Evolutionary conservation across 2,113 vertebrate species (phyloP).

Genomic region (Sinocyclocheilus rhinocerous): DNA sequence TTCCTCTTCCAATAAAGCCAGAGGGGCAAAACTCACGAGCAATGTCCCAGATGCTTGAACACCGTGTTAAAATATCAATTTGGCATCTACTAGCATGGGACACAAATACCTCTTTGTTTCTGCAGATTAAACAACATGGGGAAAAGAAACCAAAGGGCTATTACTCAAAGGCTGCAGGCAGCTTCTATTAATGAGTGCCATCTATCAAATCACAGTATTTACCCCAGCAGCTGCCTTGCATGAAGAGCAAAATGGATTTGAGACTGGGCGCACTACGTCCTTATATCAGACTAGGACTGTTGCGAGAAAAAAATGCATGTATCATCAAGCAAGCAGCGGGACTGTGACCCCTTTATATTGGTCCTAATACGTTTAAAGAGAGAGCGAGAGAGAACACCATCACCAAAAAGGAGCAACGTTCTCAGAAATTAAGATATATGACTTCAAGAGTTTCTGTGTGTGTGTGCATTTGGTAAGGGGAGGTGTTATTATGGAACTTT

Average conservation of each 20-base stretch:
- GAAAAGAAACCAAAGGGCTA: conserved; percentile 55
- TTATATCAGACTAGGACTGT: conserved; percentile 23
- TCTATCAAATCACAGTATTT: conserved; percentile 54
- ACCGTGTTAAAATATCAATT: conserved; percentile 54
- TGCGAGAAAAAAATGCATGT: not conserved
- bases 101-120: conserved; percentile 53
- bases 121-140: conserved; percentile 62
- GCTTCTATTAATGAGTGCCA: conserved; percentile 58
- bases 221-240: conserved; percentile 32
- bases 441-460: not conserved
- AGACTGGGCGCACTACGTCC: not conserved
- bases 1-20: conserved; percentile 41
- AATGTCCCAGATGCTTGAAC: not conserved
- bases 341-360: not conserved
- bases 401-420: not conserved
- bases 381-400: not conserved
- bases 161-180: conserved; percentile 57
- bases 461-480: not conserved
- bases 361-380: not conserved
- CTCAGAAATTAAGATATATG: not conserved
- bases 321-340: conserved; percentile 3
- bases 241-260: conserved; percentile 43
- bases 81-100: conserved; percentile 57
- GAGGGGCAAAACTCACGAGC: not conserved
- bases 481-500: conserved; percentile 3